Evolutionary conservation across 2,797 vertebrate genomes (phyloP).

Genomic region (Taeniopygia guttata): DNA sequence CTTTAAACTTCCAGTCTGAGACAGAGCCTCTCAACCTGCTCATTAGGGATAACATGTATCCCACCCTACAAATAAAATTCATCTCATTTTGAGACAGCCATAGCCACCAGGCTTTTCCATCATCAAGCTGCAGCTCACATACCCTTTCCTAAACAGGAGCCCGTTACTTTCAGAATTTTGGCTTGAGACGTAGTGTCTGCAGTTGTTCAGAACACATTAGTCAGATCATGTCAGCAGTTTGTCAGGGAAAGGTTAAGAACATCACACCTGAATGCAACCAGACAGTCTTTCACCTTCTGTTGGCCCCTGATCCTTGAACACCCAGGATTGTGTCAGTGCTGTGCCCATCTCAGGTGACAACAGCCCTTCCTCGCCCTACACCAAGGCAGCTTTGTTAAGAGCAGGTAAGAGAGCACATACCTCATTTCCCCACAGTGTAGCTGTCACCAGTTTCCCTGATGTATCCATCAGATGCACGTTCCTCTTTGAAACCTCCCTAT

Average conservation of each 20-base stretch:
- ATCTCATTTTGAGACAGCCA: neutral
- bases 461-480: constrained; percentile 89
- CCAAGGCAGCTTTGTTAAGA: neutral
- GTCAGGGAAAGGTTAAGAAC: constrained; percentile 52
- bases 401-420: constrained; percentile 75
- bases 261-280: constrained; percentile 58
- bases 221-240: constrained; percentile 59
- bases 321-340: neutral
- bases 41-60: neutral
- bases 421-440: constrained; percentile 93
- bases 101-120: constrained; percentile 3
- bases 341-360: constrained; percentile 4
- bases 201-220: constrained; percentile 61
- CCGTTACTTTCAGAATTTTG: neutral
- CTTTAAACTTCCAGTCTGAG: neutral
- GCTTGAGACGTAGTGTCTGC: constrained; percentile 23
- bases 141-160: neutral
- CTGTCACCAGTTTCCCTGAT: constrained; percentile 87
- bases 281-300: constrained; percentile 52
- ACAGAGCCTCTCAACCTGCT: neutral
- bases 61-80: neutral
- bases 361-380: neutral
- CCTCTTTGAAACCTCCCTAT: constrained; percentile 91
- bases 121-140: neutral
- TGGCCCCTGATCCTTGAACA: neutral